Base-by-base conservation (phyloP, 2,888 invertebrate genomes). In the Petrolisthes cinctipes region DNA sequence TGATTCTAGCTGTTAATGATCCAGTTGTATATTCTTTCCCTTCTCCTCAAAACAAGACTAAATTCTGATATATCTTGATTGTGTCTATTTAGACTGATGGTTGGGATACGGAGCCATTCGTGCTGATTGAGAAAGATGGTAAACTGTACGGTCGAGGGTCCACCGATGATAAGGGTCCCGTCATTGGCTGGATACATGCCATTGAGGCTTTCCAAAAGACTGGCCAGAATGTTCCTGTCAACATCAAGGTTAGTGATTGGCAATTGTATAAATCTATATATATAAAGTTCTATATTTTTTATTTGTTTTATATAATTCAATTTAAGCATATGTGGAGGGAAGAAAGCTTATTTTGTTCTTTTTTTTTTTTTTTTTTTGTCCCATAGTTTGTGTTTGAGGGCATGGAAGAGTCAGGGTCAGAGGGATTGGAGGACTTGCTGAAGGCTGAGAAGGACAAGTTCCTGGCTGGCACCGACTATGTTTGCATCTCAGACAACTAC, bases 401-500 rank as follows among this genome's bases (percentile, higher is more conserved):
- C 86, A 99, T 99, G 99, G 99, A 99, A 93, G 99, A 99, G 93
- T 96, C 96, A 89, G 99, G 99, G 6, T 99, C 98, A 89, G 96
- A 97, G 92, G 99, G 99, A n/a, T 94, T 99, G 53, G 98, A 98
- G 92, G 96, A 96, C 0, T 93, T 98, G 11, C 94, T 99, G 0
- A 93, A 94, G 91, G 92, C 94, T 0, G 94, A 94, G 91, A 96
- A 96, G 92, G 95, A 96, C 91, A 95, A 89, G 54, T 98, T 98
- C 93, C 94, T 99, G 66, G 94, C 95, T 85, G 95, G 93, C 75
- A 96, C 97, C 0, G 98, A 99, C 93, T 99, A 95, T 93, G 97
- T 98, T 20, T 99, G 99, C 93, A 99, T 99, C 92, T 98, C 98
- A 51, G 99, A 99, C 93, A 99, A 99, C 93, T 99, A 99, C 93